Evolutionary conservation across 2,113 vertebrate genomes (phyloP).

Genomic region (Pterocles burchelli): DNA sequence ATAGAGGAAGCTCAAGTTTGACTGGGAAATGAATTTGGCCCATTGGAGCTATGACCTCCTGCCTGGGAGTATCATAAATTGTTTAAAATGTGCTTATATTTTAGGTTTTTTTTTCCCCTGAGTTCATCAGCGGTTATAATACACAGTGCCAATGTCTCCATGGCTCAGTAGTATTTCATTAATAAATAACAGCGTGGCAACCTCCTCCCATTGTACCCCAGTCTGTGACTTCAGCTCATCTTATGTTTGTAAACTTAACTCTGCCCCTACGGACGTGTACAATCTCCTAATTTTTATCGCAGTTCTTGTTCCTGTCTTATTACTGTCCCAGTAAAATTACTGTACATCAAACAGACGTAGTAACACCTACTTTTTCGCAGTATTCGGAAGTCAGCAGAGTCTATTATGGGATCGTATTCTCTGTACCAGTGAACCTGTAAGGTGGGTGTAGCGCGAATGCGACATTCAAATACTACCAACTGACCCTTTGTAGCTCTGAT

Average conservation of each 20-base stretch:
- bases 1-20: background rate
- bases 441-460: slow-evolving; percentile 77
- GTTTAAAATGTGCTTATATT: background rate
- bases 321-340: fast-evolving
- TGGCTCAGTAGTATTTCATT: background rate
- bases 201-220: background rate
- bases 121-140: background rate
- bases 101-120: fast-evolving
- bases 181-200: background rate
- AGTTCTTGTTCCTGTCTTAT: background rate
- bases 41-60: background rate
- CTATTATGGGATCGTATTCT: slow-evolving; percentile 78
- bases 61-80: background rate
- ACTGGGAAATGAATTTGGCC: background rate
- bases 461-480: slow-evolving; percentile 85
- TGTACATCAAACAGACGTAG: fast-evolving
- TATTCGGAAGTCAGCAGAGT: slow-evolving; percentile 87
- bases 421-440: slow-evolving; percentile 87
- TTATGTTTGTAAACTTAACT: background rate
- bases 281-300: fast-evolving
- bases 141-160: background rate
- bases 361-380: slow-evolving; percentile 84
- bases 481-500: slow-evolving; percentile 83
- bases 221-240: background rate
- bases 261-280: fast-evolving